Base-by-base conservation (phyloP, 1,140 invertebrate genomes). In the Calephelis nemesis region DNA sequence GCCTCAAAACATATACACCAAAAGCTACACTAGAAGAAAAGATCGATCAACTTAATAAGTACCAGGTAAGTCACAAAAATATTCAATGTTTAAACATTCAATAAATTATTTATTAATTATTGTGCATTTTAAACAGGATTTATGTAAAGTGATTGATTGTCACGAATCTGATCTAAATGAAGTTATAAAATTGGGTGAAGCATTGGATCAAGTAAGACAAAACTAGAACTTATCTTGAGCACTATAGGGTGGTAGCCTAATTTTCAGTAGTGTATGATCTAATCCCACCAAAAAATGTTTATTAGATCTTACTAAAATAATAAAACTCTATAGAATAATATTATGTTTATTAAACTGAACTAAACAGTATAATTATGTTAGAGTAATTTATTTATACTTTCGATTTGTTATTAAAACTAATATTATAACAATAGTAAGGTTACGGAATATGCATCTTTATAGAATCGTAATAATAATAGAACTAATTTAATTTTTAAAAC, bases 11-110 rank as follows among this genome's bases (percentile, higher is more conserved):
- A 77, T 98, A 97, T 81, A 93, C 94, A 13, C 93, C 96, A 2
- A 97, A 96, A 81, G 95, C 96, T 54, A 96, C 97, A 4, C 90
- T 98, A 0, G 96, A 98, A 78, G 97, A 98, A 78, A 99, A 99
- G 86, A 93, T 96, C 69, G 97, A 98, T 73, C 97, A 98, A 82
- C 92, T 97, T 1, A 95, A 96, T 76, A 97, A 96, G 90, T 99
- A 98, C 90, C 96, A 97, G 95, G 97, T 97, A 93, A 90, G 85
- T 78, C 71, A 48, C 50, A 67, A 60, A 58, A 73, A 11, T 42
- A 0, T 63, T 63, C 15, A 63, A 10, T 30, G 30, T 9, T 12
- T 19, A 19, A 54, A 54, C 19, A 30, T 12, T 11, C 15, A 45
- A 6, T 52, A 11, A 15, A 12, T 13, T n/a, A 50, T 52, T 71